Evolutionary conservation across 2,113 vertebrate species (phyloP).

Genomic region (Mus pahari): DNA sequence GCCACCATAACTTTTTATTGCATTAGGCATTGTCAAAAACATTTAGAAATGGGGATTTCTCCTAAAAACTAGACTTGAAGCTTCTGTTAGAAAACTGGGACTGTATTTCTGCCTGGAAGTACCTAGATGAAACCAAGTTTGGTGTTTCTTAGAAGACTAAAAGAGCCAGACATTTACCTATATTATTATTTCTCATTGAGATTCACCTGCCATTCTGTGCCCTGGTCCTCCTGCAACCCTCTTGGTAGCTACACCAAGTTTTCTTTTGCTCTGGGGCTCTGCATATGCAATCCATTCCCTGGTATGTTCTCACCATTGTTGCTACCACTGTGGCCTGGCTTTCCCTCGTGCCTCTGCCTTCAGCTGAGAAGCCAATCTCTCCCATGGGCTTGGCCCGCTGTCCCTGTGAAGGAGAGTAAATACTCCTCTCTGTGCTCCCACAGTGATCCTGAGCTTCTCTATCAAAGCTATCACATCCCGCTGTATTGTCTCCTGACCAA

Average conservation of each 20-base stretch:
- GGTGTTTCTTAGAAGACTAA: background rate
- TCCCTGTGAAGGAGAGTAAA: background rate
- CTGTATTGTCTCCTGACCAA: background rate
- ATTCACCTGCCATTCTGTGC: background rate
- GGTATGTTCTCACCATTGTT: background rate
- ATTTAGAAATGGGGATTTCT: slow-evolving; percentile 33
- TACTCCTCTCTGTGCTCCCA: background rate
- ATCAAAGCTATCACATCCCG: rapidly evolving
- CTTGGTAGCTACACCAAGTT: background rate
- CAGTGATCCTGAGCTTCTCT: background rate
- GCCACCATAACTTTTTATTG: background rate
- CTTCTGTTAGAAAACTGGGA: background rate
- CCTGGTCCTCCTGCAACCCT: background rate
- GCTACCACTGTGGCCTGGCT: background rate
- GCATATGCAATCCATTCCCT: background rate
- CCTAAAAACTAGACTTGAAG: background rate
- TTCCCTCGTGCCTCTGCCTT: background rate
- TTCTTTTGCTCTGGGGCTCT: background rate
- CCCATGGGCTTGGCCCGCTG: background rate
- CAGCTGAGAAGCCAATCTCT: background rate
- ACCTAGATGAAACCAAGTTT: background rate
- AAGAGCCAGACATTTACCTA: background rate
- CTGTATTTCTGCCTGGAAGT: background rate
- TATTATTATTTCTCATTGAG: background rate
- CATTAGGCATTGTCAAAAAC: background rate